phyloP scores from a whole-genome alignment of 2,888 invertebrate species.

The Steinernema scapterisci region DNA sequence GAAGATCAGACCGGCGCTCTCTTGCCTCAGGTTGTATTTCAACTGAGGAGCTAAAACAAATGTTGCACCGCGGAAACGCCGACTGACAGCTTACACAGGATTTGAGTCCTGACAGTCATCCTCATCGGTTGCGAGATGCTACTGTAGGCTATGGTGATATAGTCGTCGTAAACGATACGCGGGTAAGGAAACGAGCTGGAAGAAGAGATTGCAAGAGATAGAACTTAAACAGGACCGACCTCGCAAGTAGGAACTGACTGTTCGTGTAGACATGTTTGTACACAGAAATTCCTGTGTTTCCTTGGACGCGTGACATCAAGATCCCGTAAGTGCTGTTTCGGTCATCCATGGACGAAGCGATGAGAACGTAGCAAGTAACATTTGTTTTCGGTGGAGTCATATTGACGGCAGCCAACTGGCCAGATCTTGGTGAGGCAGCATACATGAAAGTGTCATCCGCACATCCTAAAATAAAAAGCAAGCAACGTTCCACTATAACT shows the following conservation, averaged over 20 bases:
- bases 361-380: background rate
- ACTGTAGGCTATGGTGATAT: background rate
- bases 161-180: conserved; percentile 14
- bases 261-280: conserved; percentile 26
- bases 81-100: background rate
- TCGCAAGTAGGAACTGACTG: background rate
- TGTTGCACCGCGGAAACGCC: background rate
- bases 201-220: background rate
- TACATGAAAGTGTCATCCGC: background rate
- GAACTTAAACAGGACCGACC: background rate
- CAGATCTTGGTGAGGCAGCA: background rate
- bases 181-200: background rate
- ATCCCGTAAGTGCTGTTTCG: background rate
- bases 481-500: too few species aligned
- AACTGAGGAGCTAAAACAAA: background rate
- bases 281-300: background rate
- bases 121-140: background rate
- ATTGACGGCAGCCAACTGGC: background rate
- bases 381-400: background rate
- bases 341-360: background rate
- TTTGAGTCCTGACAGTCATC: background rate
- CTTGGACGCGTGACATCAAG: background rate
- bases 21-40: background rate
- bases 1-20: conserved; percentile 3
- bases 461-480: conserved; percentile 16